These are phyloP conservation scores for Drosophila prosaltans DNA, from an alignment of 1,140 invertebrate species.

Conservation along the genomic window DNA sequence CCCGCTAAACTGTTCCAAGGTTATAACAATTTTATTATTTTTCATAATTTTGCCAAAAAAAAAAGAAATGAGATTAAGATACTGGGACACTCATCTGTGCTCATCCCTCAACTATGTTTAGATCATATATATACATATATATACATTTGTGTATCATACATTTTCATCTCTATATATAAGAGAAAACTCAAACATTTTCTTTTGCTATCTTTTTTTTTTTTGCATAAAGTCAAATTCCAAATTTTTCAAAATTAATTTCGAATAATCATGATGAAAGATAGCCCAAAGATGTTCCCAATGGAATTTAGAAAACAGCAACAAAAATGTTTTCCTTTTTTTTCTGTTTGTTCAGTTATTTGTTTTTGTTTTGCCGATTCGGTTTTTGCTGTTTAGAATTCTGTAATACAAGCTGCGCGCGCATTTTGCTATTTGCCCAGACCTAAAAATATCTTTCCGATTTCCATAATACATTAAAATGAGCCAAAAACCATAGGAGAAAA, in stretches of 20 bases:
- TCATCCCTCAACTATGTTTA: conserved; percentile 15
- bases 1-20: conserved; percentile 40
- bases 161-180: neutral
- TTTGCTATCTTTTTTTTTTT: neutral
- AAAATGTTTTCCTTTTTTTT: conserved; percentile 41
- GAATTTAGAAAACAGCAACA: conserved; percentile 31
- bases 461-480: conserved; percentile 72
- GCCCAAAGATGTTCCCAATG: conserved; percentile 36
- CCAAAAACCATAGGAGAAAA: conserved; percentile 38
- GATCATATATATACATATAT: conserved; percentile 21
- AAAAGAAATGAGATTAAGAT: conserved; percentile 3
- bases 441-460: conserved; percentile 77
- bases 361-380: conserved; percentile 30
- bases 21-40: conserved; percentile 41
- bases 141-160: neutral
- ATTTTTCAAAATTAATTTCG: neutral
- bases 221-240: conserved; percentile 4
- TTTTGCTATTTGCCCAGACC: conserved; percentile 62
- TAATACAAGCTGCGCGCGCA: conserved; percentile 77
- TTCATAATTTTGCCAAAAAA: conserved; percentile 35
- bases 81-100: conserved; percentile 2
- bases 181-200: neutral
- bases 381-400: conserved; percentile 52
- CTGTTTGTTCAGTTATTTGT: conserved; percentile 31
- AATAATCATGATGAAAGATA: conserved; percentile 2